Percentiles rank a stretch among this genome's conserved stretches.
These are phyloP conservation scores for Zeus faber DNA, from an alignment of 2,113 vertebrate genomes.

Conservation along the genomic window DNA sequence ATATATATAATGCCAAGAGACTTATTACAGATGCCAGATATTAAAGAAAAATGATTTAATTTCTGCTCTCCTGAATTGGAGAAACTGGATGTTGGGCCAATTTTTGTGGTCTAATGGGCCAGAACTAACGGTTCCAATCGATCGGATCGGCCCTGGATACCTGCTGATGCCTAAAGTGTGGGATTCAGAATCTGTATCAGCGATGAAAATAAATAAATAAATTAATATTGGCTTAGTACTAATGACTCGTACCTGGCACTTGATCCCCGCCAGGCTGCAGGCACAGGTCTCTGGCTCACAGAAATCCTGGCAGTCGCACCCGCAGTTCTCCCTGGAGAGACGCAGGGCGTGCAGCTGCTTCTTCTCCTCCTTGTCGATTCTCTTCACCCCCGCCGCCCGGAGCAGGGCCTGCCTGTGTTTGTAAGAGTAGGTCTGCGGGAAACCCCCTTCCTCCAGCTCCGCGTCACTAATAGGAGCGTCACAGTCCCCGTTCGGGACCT, in stretches of 20 bases:
- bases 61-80: too few relatives aligned
- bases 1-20: too few relatives aligned
- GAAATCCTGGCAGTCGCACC: slow-evolving; percentile 84
- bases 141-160: too few relatives aligned
- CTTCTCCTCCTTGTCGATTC: slow-evolving; percentile 88
- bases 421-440: slow-evolving; percentile 82
- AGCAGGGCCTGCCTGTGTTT: slow-evolving; percentile 83
- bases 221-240: too few relatives aligned
- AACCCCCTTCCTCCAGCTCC: slow-evolving; percentile 76
- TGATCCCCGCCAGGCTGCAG: slow-evolving; percentile 88
- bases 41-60: too few relatives aligned
- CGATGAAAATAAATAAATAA: too few relatives aligned
- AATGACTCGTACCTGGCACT: slow-evolving; percentile 93
- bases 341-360: slow-evolving; percentile 84
- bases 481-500: slow-evolving; percentile 66
- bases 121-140: too few relatives aligned
- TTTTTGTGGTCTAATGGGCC: too few relatives aligned
- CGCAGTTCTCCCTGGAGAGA: slow-evolving; percentile 86
- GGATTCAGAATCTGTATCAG: too few relatives aligned
- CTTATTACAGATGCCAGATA: too few relatives aligned
- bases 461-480: slow-evolving; percentile 55
- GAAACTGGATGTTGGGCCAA: too few relatives aligned
- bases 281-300: slow-evolving; percentile 90
- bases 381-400: slow-evolving; percentile 79
- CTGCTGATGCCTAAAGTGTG: too few relatives aligned